Evolutionary conservation across 2,797 vertebrate species (phyloP), one percentile per base, ranked within the genome.

Genomic region (Myioborus melanocephalus): DNA sequence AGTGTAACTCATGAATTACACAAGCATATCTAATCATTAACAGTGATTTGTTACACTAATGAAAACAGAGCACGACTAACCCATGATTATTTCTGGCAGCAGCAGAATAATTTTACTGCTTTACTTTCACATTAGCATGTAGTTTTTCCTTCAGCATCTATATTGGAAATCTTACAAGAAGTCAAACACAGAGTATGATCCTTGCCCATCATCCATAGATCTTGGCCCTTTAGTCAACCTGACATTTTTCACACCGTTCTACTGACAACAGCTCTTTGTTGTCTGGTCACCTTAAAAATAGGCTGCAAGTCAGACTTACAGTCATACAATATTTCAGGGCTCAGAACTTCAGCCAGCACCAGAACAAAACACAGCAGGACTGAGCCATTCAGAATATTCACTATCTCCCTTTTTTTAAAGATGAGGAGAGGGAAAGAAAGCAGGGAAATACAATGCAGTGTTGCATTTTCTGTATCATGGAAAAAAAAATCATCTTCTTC

Each of bases 31-130:
- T 41, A 91, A 61, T 87, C 81, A 44, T 89, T 88, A 91, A 43
- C 8, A 2, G 49, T 50, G 64, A 89, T 41, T 57, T 0, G 5
- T 43, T 89, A 85, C 53, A 83, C 57, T 75, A 69, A 83, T 85
- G 82, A 89, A 94, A 94, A 80, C 64, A 90, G 61, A 73, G 46
- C 28, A 68, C 83, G 75, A 85, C 43, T 87, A 94, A 92, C 75
- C 79, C n/a, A 16, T 77, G 76, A 92, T 81, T 94, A 91, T 24
- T 86, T 91, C 61, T 83, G 76, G 55, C 69, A 91, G 87, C 41
- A 86, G 61, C 8, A 93, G 83, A 76, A 75, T 60, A 83, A 61
- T 70, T 86, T 83, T 63, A 52, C 44, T 11, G 11, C 69, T 86
- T 69, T 37, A 28, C n/a, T 83, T 97, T 65, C 83, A 86, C 49